These are phyloP conservation scores for Hybognathus amarus DNA, from an alignment of 2,797 vertebrate species.

Conservation along the genomic window DNA sequence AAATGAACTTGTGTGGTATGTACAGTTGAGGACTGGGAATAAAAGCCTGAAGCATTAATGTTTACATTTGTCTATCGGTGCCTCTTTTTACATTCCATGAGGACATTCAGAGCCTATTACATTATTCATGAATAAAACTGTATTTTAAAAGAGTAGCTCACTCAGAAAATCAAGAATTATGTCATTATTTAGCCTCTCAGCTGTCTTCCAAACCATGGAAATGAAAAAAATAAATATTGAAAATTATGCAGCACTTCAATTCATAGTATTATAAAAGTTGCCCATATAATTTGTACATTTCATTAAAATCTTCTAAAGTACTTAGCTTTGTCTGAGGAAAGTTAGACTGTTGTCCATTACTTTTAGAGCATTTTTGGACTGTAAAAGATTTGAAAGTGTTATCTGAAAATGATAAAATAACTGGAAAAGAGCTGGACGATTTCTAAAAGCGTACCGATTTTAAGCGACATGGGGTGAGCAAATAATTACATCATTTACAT, in stretches of 20 bases:
- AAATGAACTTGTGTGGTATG: conserved; percentile 15
- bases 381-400: neutral
- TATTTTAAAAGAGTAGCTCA: neutral
- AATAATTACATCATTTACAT: neutral
- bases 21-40: neutral
- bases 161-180: neutral
- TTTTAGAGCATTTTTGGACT: neutral
- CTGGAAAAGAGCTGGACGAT: neutral
- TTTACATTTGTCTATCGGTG: neutral
- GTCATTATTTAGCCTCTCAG: neutral
- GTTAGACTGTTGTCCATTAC: neutral
- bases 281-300: neutral
- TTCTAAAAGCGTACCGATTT: too few species aligned
- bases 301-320: neutral
- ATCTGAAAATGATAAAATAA: too few species aligned
- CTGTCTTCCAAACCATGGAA: neutral
- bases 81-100: neutral
- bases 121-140: neutral
- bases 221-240: neutral
- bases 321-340: neutral
- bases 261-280: neutral
- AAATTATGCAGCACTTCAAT: neutral
- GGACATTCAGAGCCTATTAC: neutral
- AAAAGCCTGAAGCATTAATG: neutral
- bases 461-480: neutral